Conservation (phyloP, 2,113 vertebrate genomes). For the Thryonomys swinderianus region DNA sequence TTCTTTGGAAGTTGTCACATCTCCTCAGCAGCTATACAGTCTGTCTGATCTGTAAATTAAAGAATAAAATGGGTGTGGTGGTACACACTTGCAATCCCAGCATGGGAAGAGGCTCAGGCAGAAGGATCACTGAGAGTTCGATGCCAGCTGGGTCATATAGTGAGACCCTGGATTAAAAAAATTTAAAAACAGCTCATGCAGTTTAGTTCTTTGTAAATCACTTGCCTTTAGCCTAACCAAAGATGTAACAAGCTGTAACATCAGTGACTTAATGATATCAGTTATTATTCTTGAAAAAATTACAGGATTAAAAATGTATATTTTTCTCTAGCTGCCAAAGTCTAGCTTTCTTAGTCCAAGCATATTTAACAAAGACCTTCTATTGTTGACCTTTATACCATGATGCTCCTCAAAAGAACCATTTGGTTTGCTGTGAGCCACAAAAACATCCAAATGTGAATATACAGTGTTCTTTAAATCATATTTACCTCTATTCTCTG, state of each 20-base stretch:
- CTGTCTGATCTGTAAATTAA: conserved; percentile 35
- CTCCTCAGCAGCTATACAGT: neutral
- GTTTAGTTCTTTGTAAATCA: conserved; percentile 20
- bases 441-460: conserved; percentile 18
- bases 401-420: conserved; percentile 41
- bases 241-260: neutral
- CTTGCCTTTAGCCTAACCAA: neutral
- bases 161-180: neutral
- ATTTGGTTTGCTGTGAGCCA: neutral
- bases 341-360: conserved; percentile 32
- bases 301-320: neutral
- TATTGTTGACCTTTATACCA: conserved; percentile 21
- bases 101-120: neutral
- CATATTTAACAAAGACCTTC: conserved; percentile 35
- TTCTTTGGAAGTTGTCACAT: conserved; percentile 44
- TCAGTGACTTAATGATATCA: conserved; percentile 30
- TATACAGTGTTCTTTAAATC: conserved; percentile 16
- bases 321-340: conserved; percentile 31
- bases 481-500: neutral
- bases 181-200: conserved; percentile 30
- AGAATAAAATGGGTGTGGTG: neutral
- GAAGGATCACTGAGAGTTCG: neutral
- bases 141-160: neutral
- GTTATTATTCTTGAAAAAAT: conserved; percentile 41
- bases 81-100: neutral